Evolutionary conservation across 1,140 invertebrate species (phyloP).

Genomic region (Drosophila athabasca): DNA sequence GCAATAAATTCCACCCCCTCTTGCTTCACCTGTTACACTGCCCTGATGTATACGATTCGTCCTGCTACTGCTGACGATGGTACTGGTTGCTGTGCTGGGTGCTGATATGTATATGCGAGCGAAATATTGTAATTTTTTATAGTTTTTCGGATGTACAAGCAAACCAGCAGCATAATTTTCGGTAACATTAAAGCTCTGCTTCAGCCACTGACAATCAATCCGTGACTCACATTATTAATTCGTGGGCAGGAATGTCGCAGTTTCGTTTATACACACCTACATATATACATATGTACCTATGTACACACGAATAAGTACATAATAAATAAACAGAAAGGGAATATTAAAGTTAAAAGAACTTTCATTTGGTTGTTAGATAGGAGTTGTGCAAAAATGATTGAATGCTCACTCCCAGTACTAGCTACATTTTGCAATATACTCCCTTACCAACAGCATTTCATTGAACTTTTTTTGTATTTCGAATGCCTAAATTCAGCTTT

Average conservation of each 20-base stretch:
- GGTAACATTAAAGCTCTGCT: conserved; percentile 5
- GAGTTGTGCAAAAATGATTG: too few species aligned
- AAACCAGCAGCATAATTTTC: conserved; percentile 28
- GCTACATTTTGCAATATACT: too few species aligned
- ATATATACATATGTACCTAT: background rate
- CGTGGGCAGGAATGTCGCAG: conserved; percentile 37
- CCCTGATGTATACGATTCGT: conserved; percentile 6
- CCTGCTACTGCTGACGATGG: conserved; percentile 11
- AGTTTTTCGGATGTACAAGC: conserved; percentile 22
- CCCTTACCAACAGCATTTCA: too few species aligned
- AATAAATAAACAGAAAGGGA: conserved; percentile 23
- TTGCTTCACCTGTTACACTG: conserved; percentile 73
- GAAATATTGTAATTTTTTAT: conserved; percentile 38
- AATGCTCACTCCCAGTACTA: too few species aligned
- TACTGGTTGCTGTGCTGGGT: conserved; percentile 11
- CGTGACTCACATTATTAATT: conserved; percentile 32
- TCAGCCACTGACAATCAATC: background rate
- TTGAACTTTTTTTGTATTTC: background rate
- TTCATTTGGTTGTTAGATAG: too few species aligned
- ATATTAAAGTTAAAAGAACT: background rate
- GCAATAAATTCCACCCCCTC: conserved; percentile 66
- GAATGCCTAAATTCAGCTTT: background rate
- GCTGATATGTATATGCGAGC: conserved; percentile 33
- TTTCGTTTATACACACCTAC: conserved; percentile 24
- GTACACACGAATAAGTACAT: too few species aligned